Evolutionary conservation across 2,797 vertebrate genomes (phyloP).

Genomic region (Gallinago solitaria): DNA sequence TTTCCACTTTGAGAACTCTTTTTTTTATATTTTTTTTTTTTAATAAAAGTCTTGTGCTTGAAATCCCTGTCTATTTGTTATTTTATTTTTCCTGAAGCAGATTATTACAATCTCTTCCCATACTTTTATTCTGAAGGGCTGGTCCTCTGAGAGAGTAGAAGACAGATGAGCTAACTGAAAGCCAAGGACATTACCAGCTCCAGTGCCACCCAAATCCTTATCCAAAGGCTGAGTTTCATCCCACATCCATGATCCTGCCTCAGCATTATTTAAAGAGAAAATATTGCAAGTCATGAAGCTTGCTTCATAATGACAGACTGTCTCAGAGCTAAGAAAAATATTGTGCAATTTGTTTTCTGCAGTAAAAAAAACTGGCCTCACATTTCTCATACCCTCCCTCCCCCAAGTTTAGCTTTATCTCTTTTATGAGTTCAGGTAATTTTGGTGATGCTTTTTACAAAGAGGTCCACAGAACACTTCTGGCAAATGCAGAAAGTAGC

Average conservation of each 20-base stretch:
- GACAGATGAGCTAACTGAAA: neutral
- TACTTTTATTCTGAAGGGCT: neutral
- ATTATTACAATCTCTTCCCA: neutral
- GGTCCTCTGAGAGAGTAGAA: neutral
- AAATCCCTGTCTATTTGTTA: neutral
- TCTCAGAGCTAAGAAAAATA: slow-evolving; percentile 11
- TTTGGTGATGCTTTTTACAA: neutral
- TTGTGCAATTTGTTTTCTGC: slow-evolving; percentile 39
- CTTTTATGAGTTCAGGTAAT: neutral
- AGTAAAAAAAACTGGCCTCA: neutral
- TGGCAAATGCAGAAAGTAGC: neutral
- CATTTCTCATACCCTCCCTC: neutral
- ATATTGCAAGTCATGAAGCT: slow-evolving; percentile 40
- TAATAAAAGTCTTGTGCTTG: neutral
- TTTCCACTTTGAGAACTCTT: neutral
- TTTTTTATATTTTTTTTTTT: neutral
- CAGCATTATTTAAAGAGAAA: slow-evolving; percentile 13
- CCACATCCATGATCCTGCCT: neutral
- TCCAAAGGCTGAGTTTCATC: neutral
- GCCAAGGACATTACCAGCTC: neutral
- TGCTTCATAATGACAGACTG: slow-evolving; percentile 5
- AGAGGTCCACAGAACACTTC: neutral
- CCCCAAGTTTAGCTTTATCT: neutral
- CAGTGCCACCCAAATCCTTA: neutral
- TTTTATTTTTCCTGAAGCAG: neutral